Evolutionary conservation across 2,888 invertebrate species (phyloP).

Genomic region (Sycophila texana): DNA sequence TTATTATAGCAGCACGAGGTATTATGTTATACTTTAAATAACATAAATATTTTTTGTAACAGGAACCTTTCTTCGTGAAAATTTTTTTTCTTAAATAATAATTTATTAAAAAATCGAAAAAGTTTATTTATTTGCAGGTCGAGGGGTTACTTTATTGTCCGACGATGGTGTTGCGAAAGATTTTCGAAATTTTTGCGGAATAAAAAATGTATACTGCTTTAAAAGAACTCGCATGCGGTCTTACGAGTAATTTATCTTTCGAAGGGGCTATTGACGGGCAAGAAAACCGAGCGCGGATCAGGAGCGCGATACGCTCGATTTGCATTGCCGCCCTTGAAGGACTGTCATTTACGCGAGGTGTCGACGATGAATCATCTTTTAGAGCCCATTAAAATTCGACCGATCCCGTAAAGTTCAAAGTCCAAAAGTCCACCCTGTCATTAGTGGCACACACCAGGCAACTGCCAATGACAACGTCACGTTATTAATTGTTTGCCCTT

Average conservation of each 20-base stretch:
- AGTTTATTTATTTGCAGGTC: too few relatives aligned
- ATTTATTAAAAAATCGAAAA: too few relatives aligned
- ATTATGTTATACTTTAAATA: too few relatives aligned
- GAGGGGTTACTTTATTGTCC: too few relatives aligned
- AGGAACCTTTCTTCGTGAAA: too few relatives aligned
- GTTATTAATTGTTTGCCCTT: conserved; percentile 54
- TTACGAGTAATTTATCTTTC: conserved; percentile 36
- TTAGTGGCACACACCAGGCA: conserved; percentile 47
- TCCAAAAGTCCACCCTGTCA: conserved; percentile 56
- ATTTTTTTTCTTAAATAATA: too few relatives aligned
- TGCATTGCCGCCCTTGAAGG: conserved; percentile 53
- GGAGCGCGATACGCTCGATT: conserved; percentile 35
- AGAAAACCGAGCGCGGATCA: conserved; percentile 42
- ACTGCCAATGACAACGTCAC: conserved; percentile 54
- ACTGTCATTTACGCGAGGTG: conserved; percentile 48
- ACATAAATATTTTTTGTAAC: too few relatives aligned
- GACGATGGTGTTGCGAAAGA: too few relatives aligned
- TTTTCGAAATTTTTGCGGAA: too few relatives aligned
- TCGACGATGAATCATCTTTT: conserved; percentile 56
- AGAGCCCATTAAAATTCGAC: conserved; percentile 57
- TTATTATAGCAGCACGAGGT: too few relatives aligned
- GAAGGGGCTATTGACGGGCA: conserved; percentile 31
- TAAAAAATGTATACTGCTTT: too few relatives aligned
- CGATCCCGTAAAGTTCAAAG: conserved; percentile 50
- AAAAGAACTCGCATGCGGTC: neutral